Base-by-base conservation (phyloP, 2,797 vertebrate genomes). In the Gambelia wislizenii region DNA sequence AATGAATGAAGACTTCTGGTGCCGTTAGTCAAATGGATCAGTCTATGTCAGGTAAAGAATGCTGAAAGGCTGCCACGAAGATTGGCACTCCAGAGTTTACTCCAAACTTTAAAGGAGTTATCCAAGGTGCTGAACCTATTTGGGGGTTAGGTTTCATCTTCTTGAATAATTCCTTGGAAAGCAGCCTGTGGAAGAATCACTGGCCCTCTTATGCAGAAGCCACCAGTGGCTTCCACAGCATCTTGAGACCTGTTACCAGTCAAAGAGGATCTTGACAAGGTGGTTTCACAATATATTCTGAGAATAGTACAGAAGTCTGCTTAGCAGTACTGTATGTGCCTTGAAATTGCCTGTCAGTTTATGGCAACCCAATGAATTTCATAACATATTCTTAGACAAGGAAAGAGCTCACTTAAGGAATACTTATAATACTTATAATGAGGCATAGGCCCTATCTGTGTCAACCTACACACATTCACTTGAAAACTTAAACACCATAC, bases 1-100 rank as follows among this genome's bases (percentile, higher is more conserved):
- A 81, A 80, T 47, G 56, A 75, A 85, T 69, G 54, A 56, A 90
- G 82, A 42, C 75, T 74, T 84, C 56, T 56, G 76, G 36, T 67
- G 12, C 33, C 12, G 64, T 33, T 2, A 70, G 52, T 36, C 56
- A 52, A 20, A 70, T 12, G 30, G 33, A 27, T 6, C 72, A 76
- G 39, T 44, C 14, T 77, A 42, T 36, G 4, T 64, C 59, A 16
- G 61, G 33, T 33, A 39, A 47, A 13, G 27, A 25, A 39, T 52
- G 33, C 54, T 54, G 22, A 8, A 22, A 36, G 81, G 54, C 6
- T 39, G 14, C 25, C 33, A 33, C 56, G 49, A 70, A 39, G 64
- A 44, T 20, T 72, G 49, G 30, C 30, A 33, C 64, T 67, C 64
- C 64, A 67, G 30, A 67, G 25, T 33, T 13, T 67, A 67, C 22